Percentiles rank a stretch among this genome's conserved stretches.
Evolutionary conservation across 1,140 invertebrate species (phyloP).

Genomic region (Megalopta genalis): DNA sequence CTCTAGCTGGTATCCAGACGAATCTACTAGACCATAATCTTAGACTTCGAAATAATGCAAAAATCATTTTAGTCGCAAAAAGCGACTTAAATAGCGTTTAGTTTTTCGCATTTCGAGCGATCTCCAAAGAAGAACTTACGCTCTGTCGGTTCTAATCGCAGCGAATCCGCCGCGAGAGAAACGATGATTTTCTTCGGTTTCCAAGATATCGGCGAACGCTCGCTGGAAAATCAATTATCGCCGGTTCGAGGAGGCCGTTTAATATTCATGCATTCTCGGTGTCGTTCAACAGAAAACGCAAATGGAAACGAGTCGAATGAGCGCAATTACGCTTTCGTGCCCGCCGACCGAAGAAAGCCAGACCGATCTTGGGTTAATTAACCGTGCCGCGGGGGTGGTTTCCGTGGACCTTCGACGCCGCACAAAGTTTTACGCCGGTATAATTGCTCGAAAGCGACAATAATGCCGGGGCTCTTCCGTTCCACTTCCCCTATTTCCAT

Average conservation of each 20-base stretch:
- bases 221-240: conserved; percentile 30
- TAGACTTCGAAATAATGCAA: no score
- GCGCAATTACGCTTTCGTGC: neutral
- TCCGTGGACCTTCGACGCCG: no score
- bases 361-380: neutral
- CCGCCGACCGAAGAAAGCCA: neutral
- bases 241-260: neutral
- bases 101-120: no score
- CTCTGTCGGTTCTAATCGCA: neutral
- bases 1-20: no score
- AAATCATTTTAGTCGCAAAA: no score
- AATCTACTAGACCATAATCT: no score
- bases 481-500: no score
- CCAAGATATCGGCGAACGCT: neutral
- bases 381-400: neutral
- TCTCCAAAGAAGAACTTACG: neutral
- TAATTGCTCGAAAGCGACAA: no score
- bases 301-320: conserved; percentile 4
- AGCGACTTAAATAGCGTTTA: no score
- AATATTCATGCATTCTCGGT: conserved; percentile 28
- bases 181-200: neutral
- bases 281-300: conserved; percentile 1
- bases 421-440: neutral
- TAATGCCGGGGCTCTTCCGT: no score
- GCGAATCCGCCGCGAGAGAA: neutral